Evolutionary conservation across 2,797 vertebrate species (phyloP).

Genomic region (Sebastes flavidus): DNA sequence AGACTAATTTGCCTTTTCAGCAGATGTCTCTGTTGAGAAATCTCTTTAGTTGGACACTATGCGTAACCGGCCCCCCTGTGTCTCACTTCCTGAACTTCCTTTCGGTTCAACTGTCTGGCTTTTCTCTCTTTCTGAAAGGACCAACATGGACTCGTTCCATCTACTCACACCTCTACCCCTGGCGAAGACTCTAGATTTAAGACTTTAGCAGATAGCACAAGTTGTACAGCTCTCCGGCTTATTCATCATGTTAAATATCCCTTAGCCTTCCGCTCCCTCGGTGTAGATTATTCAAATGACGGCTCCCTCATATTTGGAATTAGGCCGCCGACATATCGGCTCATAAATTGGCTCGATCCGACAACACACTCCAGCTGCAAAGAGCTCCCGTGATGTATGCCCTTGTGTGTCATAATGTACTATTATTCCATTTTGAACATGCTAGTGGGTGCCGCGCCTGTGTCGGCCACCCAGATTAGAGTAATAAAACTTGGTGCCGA

Average conservation of each 20-base stretch:
- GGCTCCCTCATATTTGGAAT: slow-evolving; percentile 70
- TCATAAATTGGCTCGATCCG: slow-evolving; percentile 63
- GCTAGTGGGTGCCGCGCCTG: slow-evolving; percentile 53
- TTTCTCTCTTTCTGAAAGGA: slow-evolving; percentile 25
- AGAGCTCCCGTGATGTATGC: slow-evolving; percentile 61
- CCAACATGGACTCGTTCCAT: slow-evolving; percentile 17
- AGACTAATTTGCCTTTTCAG: slow-evolving; percentile 68
- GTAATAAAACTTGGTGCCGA: slow-evolving; percentile 68
- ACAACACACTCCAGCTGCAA: slow-evolving; percentile 46
- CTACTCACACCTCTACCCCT: slow-evolving; percentile 1
- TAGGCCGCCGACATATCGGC: slow-evolving; percentile 57
- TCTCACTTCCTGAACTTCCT: slow-evolving; percentile 31
- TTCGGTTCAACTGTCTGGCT: slow-evolving; percentile 11
- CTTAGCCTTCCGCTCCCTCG: slow-evolving; percentile 48
- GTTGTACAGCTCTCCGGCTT: slow-evolving; percentile 43
- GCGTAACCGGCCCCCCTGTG: slow-evolving; percentile 33
- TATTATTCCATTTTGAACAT: slow-evolving; percentile 73
- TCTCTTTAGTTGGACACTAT: slow-evolving; percentile 45
- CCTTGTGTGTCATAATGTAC: slow-evolving; percentile 67
- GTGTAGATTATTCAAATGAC: slow-evolving; percentile 75
- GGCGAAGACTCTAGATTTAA: slow-evolving; percentile 60
- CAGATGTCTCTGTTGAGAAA: slow-evolving; percentile 47
- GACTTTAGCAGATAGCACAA: slow-evolving; percentile 58
- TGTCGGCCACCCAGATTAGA: slow-evolving; percentile 71
- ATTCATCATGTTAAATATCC: slow-evolving; percentile 75